Conservation (phyloP, 2,797 vertebrate genomes). For the Jordanella pulchra region DNA sequence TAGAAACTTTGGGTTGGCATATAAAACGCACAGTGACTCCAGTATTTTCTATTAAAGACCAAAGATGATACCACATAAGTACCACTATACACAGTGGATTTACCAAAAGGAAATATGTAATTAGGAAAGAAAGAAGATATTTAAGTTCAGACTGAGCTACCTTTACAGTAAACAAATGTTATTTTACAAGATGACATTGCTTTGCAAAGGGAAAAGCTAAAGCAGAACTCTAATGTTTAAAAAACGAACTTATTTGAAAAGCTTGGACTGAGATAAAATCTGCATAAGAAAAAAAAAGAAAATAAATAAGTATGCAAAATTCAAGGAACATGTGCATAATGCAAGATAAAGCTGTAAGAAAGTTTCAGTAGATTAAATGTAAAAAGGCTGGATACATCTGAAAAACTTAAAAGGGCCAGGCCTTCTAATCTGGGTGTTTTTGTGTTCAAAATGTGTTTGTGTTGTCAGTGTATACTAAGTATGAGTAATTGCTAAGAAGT, state of each 20-base stretch:
- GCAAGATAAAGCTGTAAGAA: neutral
- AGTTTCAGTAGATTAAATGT: neutral
- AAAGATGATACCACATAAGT: neutral
- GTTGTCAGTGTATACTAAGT: neutral
- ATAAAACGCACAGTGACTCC: neutral
- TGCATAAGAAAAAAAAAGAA: neutral
- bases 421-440: neutral
- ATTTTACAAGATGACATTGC: neutral
- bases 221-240: neutral
- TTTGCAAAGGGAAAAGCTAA: neutral
- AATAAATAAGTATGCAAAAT: neutral
- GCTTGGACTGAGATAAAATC: neutral
- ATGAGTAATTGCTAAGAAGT: neutral
- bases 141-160: neutral
- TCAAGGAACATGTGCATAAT: neutral
- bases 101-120: neutral
- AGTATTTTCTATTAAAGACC: neutral
- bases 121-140: neutral
- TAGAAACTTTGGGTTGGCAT: neutral
- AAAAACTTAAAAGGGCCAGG: neutral
- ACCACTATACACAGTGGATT: neutral
- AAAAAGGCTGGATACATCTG: neutral
- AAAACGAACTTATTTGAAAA: neutral
- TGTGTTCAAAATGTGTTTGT: neutral
- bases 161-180: neutral